Evolutionary conservation across 2,888 invertebrate species (phyloP).

Genomic region (Epistrophe eligans): DNA sequence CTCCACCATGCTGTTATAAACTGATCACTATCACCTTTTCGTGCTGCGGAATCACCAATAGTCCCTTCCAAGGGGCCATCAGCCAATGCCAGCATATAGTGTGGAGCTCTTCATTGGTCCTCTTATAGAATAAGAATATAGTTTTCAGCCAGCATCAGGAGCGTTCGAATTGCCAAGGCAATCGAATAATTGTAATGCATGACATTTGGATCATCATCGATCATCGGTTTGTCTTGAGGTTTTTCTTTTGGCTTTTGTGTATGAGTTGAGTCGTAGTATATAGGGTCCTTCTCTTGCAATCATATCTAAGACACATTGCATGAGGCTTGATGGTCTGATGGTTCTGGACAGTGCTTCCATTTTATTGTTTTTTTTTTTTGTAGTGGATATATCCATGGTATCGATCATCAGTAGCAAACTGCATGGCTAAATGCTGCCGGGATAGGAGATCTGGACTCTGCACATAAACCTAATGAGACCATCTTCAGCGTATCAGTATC

Average conservation of each 20-base stretch:
- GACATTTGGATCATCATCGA: slow-evolving; percentile 76
- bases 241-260: neutral
- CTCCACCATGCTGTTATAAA: slow-evolving; percentile 10
- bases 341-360: slow-evolving; percentile 12
- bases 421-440: slow-evolving; percentile 72
- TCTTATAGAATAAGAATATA: no score
- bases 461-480: slow-evolving; percentile 65
- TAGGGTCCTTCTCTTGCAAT: slow-evolving; percentile 8
- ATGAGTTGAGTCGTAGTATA: neutral
- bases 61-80: neutral
- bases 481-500: neutral
- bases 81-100: neutral
- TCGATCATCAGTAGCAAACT: slow-evolving; percentile 75
- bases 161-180: slow-evolving; percentile 62
- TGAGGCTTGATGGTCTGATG: slow-evolving; percentile 22
- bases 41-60: slow-evolving; percentile 57
- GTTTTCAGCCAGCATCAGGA: slow-evolving; percentile 5
- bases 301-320: slow-evolving; percentile 46
- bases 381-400: slow-evolving; percentile 49
- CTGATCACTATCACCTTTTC: slow-evolving; percentile 73
- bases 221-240: slow-evolving; percentile 55
- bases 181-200: slow-evolving; percentile 76
- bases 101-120: slow-evolving; percentile 59
- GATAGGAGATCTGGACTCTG: slow-evolving; percentile 61
- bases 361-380: slow-evolving; percentile 17